These are phyloP conservation scores for Catocala sponsa DNA, from an alignment of 2,888 invertebrate species.

Conservation along the genomic window DNA sequence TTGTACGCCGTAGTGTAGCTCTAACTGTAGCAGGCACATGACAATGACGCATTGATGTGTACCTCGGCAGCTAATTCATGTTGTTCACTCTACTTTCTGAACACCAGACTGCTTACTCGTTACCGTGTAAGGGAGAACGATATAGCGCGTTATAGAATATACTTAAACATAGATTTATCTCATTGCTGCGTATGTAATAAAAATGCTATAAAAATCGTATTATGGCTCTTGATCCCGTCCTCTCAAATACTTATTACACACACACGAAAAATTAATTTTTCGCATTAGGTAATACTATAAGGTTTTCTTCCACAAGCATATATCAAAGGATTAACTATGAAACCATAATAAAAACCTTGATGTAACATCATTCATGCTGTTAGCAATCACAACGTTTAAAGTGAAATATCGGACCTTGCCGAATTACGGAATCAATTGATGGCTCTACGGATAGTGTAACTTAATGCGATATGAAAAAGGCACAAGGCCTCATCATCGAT, in stretches of 20 bases:
- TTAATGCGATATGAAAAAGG: constrained; percentile 31
- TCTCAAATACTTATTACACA: too few species aligned
- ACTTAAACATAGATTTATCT: too few species aligned
- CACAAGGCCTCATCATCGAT: constrained; percentile 39
- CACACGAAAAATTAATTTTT: too few species aligned
- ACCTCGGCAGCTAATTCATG: constrained; percentile 9
- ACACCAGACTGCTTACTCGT: background rate
- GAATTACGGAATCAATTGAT: constrained; percentile 48
- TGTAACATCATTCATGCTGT: constrained; percentile 42
- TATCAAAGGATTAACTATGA: constrained; percentile 7
- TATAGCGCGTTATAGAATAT: too few species aligned
- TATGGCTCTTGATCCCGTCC: too few species aligned
- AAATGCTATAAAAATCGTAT: too few species aligned
- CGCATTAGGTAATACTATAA: too few species aligned
- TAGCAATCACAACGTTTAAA: constrained; percentile 37
- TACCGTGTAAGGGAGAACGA: too few species aligned
- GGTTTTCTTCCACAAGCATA: background rate
- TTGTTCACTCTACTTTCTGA: constrained; percentile 20
- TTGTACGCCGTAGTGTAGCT: background rate
- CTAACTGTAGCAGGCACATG: constrained; percentile 10
- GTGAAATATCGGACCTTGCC: constrained; percentile 40
- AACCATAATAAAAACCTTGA: constrained; percentile 37
- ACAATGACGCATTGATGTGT: background rate
- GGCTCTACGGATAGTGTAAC: constrained; percentile 30
- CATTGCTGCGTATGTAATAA: too few species aligned